Evolutionary conservation across 1,140 invertebrate genomes (phyloP), one percentile per base, ranked within the genome.

Genomic region (Nomia melanderi): DNA sequence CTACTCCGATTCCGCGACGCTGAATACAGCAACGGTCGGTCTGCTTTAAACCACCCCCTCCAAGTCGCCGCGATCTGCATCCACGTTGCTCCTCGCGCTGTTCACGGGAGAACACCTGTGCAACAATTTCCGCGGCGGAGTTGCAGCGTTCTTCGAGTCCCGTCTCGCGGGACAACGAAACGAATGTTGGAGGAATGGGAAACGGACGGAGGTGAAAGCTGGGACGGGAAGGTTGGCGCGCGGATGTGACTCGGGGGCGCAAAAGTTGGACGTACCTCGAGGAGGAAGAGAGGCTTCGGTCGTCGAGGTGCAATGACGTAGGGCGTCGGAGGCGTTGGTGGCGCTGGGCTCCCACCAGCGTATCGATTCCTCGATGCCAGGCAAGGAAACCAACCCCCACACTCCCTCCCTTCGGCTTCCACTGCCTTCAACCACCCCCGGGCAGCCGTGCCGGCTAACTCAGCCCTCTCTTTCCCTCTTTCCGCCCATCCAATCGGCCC

Each of bases 301-400:
- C 84, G 88, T 76, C 78, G 88, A 78, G 85, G 79, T 87, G 86
- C 88, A 88, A 88, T 91, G 88, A 91, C 88, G 90, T 89, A 88
- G 89, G 82, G 80, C 86, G 84, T 86, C 82, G 87, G 87, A 88
- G 89, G 86, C 83, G 88, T 86, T 90, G 90, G 87, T 88, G 89
- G 90, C 90, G 90, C 90, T 91, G 88, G 86, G 88, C 86, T 91
- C 88, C 88, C 88, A 90, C 84, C 77, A 77, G 86, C 86, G 85
- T 89, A 89, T 89, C 88, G 88, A 89, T 89, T 89, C 88, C 87
- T 85, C 86, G 79, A 88, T 86, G 86, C 82, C 73, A 86, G 79
- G 82, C 84, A 87, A 87, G 85, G 84, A 87, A 87, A 88, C 80
- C 79, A 82, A 79, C 77, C 79, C 84, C 77, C 77, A 77, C 77